Evolutionary conservation across 2,797 vertebrate species (phyloP).

Genomic region (Dallia pectoralis): DNA sequence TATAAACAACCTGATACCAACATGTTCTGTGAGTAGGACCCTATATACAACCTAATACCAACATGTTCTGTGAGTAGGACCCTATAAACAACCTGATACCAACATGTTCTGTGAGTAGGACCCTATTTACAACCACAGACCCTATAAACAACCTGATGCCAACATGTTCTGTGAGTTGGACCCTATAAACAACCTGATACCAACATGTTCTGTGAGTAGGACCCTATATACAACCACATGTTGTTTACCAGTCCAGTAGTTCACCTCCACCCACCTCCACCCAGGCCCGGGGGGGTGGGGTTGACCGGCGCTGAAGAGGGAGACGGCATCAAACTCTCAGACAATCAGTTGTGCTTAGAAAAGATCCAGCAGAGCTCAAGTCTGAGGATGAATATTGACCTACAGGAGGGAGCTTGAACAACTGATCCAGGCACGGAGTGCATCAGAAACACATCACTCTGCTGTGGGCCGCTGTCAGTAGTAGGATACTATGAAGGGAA

Average conservation of each 20-base stretch:
- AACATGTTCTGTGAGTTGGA: too few species aligned
- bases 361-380: slow-evolving; percentile 26
- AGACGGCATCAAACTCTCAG: background rate
- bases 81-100: too few species aligned
- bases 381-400: slow-evolving; percentile 71
- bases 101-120: too few species aligned
- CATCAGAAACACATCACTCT: background rate
- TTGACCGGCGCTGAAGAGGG: background rate
- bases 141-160: too few species aligned
- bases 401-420: slow-evolving; percentile 33
- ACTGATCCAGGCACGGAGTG: background rate
- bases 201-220: too few species aligned
- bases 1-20: too few species aligned
- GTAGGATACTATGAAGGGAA: background rate
- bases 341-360: background rate
- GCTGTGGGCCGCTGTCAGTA: background rate
- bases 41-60: too few species aligned
- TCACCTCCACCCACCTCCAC: background rate
- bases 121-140: too few species aligned
- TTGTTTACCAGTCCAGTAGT: background rate
- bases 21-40: too few species aligned
- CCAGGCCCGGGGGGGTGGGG: background rate
- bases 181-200: too few species aligned
- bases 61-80: too few species aligned
- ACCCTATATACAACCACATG: too few species aligned